Base-by-base conservation (phyloP, 37 sponge, comb jelly and placozoan species). In the Oscarella lobularis region DNA sequence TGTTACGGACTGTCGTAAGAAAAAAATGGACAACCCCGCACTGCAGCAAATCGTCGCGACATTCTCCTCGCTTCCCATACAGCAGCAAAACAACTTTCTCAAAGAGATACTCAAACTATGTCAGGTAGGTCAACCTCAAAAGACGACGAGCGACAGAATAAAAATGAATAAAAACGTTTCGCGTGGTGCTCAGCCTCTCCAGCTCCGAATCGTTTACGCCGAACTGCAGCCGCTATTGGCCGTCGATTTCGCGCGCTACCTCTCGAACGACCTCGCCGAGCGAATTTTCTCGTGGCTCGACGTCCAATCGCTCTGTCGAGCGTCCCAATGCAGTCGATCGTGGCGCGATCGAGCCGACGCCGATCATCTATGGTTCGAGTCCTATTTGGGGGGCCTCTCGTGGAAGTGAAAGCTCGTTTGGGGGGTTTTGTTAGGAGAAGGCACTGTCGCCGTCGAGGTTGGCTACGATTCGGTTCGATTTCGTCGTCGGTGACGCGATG, bases 301-400 rank as follows among this genome's bases (percentile, higher is more conserved):
- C 67, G 89, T 73, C 3, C 3, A 38, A 1, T 78, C 84, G 2
- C 79, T 90, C 32, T 90, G 88, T 35, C 39, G 73, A 0, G 85
- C 72, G 4, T 76, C 82, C 35, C 67, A 20, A 31, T 90, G 92
- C 67, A 82, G 85, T 66, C 79, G 36, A 36, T 70, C 36, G 1
- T 90, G 89, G 89, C 76, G 85, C 41, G 66, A 67, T 27, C 9
- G 78, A 39, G 69, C 89, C 67, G 82, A 90, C 73, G 75, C 69
- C 0, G 76, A 90, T 66, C 30, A 36, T 27, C 39, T 90, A 27
- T 90, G 92, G 91, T 90, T 66, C 73, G 72, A n/a, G n/a, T n/a
- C n/a, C n/a, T n/a, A n/a, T n/a, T n/a, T n/a, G n/a, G n/a, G n/a
- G n/a, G n/a, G n/a, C n/a, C n/a, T n/a, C n/a, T n/a, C n/a, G n/a